Evolutionary conservation across 2,113 vertebrate genomes (phyloP), one percentile per base, ranked within the genome.

Genomic region (Halichoeres trimaculatus): DNA sequence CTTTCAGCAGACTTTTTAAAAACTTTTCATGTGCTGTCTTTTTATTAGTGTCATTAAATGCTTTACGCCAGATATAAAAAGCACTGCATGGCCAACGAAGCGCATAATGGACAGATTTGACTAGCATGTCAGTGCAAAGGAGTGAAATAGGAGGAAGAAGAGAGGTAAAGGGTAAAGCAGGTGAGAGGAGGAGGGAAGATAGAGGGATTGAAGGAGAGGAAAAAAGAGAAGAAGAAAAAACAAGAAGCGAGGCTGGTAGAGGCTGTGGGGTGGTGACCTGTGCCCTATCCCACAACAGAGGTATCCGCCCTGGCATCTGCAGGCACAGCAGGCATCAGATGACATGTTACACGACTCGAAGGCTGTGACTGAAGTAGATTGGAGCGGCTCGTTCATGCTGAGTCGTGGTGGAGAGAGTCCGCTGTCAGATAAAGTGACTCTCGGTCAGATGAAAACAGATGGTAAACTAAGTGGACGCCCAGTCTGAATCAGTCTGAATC

Each of bases 11-110:
- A 70, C 52, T 35, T 43, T 45, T 78, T 58, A 52, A 26, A 47
- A 55, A 23, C n/a, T 78, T 76, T 82, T 72, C 72, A 52, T 35
- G 36, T 55, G 65, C 88, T 69, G 55, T 80, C 87, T 74, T 81
- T 85, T 48, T 89, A 90, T 87, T 82, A 83, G 84, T 86, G 75
- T 89, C 88, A 87, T 85, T 80, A 81, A 72, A 83, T 86, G 88
- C 78, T 88, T 91, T 91, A 88, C 81, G 85, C 77, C 79, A 54
- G 85, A 91, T 93, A 91, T 91, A 87, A 91, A 92, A 89, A 88
- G 85, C 80, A 36, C 71, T 78, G 85, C 85, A 85, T 90, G 90
- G 70, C 61, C 88, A 90, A 74, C 83, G 70, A 76, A 91, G 88
- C 84, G 45, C 62, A 83, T 92, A 90, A 92, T 89, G 85, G 88